Conservation (phyloP, 2,797 vertebrate genomes). For the Petrocephalus schoutedeni region DNA sequence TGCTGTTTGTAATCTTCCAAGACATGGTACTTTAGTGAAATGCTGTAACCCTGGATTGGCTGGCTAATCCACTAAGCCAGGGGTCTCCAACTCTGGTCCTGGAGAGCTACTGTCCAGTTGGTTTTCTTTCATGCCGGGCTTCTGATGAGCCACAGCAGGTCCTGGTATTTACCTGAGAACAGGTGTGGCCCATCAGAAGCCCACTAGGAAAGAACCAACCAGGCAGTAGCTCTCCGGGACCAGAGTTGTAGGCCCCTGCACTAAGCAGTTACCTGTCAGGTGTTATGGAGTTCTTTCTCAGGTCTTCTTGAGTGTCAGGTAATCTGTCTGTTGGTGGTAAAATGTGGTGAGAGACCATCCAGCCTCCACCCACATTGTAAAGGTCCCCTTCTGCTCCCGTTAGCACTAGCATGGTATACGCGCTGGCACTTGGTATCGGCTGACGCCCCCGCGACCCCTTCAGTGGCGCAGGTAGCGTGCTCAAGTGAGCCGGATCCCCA, state of each 20-base stretch:
- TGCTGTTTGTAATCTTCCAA: neutral
- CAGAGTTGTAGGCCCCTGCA: too few species aligned
- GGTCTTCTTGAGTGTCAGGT: neutral
- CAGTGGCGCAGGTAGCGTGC: neutral
- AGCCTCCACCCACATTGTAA: neutral
- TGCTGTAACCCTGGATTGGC: slow-evolving; percentile 15
- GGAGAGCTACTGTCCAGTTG: too few species aligned
- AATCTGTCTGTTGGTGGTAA: neutral
- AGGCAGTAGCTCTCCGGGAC: too few species aligned
- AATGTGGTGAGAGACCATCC: neutral
- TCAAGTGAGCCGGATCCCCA: neutral
- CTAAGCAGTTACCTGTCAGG: neutral
- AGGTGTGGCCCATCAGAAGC: too few species aligned
- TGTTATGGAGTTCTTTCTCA: neutral
- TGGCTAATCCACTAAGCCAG: neutral
- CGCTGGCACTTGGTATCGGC: neutral
- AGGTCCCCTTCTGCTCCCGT: neutral
- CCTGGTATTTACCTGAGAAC: too few species aligned
- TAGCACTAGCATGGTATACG: neutral
- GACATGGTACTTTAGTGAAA: slow-evolving; percentile 10
- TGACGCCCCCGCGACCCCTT: neutral
- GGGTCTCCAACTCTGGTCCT: too few species aligned
- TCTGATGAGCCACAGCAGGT: too few species aligned
- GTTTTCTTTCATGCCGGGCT: too few species aligned
- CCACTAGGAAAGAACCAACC: too few species aligned